Conservation (phyloP, 2,797 vertebrate species). For the Hippocampus kuda region DNA sequence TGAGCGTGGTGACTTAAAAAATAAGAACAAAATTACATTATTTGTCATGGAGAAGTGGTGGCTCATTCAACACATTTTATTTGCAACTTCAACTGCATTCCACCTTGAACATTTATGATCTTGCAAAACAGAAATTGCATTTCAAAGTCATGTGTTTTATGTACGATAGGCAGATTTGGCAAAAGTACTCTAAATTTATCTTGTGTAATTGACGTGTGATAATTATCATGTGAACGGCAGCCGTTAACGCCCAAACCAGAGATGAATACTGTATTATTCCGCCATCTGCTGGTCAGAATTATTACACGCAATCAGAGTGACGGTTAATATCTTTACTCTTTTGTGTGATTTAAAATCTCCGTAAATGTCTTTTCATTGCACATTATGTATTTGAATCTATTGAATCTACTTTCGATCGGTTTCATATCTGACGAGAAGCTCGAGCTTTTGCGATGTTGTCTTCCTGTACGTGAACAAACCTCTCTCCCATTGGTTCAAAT, state of each 20-base stretch:
- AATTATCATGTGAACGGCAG: not conserved
- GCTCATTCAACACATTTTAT: not conserved
- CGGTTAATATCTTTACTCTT: not conserved
- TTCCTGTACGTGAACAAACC: not conserved
- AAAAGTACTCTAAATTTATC: no score
- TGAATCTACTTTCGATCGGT: not conserved
- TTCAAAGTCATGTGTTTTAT: no score
- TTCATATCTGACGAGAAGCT: slow-evolving; percentile 3
- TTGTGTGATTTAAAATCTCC: not conserved
- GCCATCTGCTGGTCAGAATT: slow-evolving; percentile 42
- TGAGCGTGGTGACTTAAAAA: slow-evolving; percentile 1
- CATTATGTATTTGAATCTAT: not conserved
- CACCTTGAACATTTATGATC: no score
- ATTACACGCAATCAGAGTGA: not conserved
- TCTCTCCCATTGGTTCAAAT: slow-evolving; percentile 46
- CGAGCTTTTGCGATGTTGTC: slow-evolving; percentile 3
- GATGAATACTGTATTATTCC: slow-evolving; percentile 16
- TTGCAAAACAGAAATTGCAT: no score
- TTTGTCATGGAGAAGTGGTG: not conserved
- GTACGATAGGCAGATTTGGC: no score
- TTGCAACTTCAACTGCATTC: not conserved
- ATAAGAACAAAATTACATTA: not conserved
- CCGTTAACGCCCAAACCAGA: not conserved
- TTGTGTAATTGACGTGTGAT: no score
- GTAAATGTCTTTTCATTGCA: not conserved